These are phyloP conservation scores for Aplysina aerophoba DNA, from an alignment of 37 sponge, comb jelly and placozoan species.

Conservation along the genomic window DNA sequence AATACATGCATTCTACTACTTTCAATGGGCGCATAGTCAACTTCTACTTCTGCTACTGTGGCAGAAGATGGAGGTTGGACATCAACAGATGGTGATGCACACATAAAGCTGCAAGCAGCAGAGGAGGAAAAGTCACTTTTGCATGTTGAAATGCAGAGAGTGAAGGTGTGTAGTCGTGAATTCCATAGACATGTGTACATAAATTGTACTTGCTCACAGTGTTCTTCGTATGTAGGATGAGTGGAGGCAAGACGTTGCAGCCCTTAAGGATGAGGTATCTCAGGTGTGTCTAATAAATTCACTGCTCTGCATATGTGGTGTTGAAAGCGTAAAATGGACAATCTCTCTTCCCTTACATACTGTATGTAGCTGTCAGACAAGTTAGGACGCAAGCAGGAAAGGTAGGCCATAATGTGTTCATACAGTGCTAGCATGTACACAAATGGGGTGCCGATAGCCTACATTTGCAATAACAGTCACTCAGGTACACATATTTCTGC, in stretches of 20 bases:
- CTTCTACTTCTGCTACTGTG: background rate
- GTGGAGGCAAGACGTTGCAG: background rate
- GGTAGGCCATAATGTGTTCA: background rate
- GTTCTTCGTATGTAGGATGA: background rate
- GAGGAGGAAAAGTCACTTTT: constrained; percentile 73
- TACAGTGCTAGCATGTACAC: background rate
- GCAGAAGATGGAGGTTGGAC: background rate
- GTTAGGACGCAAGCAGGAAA: constrained; percentile 23
- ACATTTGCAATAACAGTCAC: no score
- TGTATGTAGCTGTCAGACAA: constrained; percentile 24
- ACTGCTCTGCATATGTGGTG: background rate
- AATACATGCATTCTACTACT: no score
- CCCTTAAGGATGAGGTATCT: background rate
- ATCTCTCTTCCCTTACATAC: background rate
- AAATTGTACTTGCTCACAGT: background rate
- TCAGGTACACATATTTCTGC: no score
- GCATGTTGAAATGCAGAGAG: constrained; percentile 25
- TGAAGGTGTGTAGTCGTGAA: constrained; percentile 36
- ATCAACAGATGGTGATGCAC: constrained; percentile 7
- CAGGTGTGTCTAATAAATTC: background rate
- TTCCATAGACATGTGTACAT: background rate
- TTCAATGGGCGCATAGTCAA: background rate
- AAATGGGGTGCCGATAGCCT: no score
- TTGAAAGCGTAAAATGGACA: background rate
- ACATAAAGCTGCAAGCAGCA: background rate